Evolutionary conservation across 2,888 invertebrate genomes (phyloP).

Genomic region (Cantharis nigra): DNA sequence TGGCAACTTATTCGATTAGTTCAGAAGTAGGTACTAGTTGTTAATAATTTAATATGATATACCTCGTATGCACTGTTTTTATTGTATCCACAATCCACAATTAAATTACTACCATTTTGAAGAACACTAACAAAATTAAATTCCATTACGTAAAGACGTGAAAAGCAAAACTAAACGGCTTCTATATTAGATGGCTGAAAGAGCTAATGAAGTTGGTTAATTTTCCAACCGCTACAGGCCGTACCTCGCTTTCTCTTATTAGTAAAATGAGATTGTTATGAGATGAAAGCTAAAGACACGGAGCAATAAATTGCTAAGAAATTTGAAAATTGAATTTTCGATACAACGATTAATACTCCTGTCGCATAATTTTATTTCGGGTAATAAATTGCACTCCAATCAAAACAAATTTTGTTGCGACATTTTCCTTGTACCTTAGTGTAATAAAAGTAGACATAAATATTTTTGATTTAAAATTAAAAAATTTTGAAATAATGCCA

Average conservation of each 20-base stretch:
- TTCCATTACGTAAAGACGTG: conserved; percentile 6
- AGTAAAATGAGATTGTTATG: conserved; percentile 22
- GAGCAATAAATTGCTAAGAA: conserved; percentile 18
- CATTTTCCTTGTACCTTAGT: neutral
- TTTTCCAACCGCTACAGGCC: conserved; percentile 22
- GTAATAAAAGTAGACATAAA: neutral
- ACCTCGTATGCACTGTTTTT: neutral
- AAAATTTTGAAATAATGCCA: neutral
- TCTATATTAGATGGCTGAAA: conserved; percentile 14
- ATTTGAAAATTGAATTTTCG: conserved; percentile 22
- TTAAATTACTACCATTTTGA: neutral
- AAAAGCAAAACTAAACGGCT: conserved; percentile 13
- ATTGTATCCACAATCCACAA: neutral
- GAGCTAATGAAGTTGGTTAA: conserved; percentile 27
- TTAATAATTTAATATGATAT: neutral
- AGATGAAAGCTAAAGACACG: conserved; percentile 25
- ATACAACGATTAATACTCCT: conserved; percentile 6
- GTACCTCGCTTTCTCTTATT: conserved; percentile 22
- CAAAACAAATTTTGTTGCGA: neutral
- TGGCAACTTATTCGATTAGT: neutral
- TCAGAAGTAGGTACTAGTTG: neutral
- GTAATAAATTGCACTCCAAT: neutral
- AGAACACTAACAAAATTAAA: neutral
- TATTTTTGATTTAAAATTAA: neutral
- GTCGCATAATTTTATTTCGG: neutral